Base-by-base conservation (phyloP, 2,113 vertebrate species). In the Aphelocoma coerulescens region DNA sequence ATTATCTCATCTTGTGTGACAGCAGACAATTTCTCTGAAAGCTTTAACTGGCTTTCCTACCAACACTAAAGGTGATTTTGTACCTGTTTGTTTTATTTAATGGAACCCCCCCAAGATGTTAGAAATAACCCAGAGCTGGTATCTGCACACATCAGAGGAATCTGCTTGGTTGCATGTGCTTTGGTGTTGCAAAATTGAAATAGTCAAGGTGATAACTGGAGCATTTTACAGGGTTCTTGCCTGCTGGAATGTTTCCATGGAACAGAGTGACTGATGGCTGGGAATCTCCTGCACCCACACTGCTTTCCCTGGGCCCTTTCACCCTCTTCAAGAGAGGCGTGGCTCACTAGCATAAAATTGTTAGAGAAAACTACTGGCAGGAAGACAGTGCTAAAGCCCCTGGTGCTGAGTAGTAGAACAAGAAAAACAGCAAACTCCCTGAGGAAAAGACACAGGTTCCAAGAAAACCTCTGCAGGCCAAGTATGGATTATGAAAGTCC, bases 131-230 rank as follows among this genome's bases (percentile, higher is more conserved):
- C 71, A 83, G 13, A 58, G 30, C 7, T n/a, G 7, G 15, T 13
- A 27, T 15, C 12, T 0, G 9, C 32, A 57, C 18, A 13, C 28
- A n/a, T 5, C 0, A 4, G 80, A 81, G 20, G 27, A 55, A 67
- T 67, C 37, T 26, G 13, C 35, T 59, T 51, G 8, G 26, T 35
- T 67, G 48, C 21, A 6, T 24, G 43, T 22, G 68, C 52, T 77
- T 62, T 80, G 18, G 18, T 55, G 30, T 30, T 55, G 61, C 66
- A 85, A 44, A 91, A 63, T 10, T 7, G 11, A 41, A 33, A 37
- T 1, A 69, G 23, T 35, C 61, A 72, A 28, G 58, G 3, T 52
- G 58, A 22, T 46, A 88, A 78, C 3, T 75, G 10, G 22, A 3
- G 16, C 1, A 44, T 76, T 84, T 84, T 18, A 4, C 14, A 27